Conservation (phyloP, 2,888 invertebrate species). For the Ditula angustiorana region DNA sequence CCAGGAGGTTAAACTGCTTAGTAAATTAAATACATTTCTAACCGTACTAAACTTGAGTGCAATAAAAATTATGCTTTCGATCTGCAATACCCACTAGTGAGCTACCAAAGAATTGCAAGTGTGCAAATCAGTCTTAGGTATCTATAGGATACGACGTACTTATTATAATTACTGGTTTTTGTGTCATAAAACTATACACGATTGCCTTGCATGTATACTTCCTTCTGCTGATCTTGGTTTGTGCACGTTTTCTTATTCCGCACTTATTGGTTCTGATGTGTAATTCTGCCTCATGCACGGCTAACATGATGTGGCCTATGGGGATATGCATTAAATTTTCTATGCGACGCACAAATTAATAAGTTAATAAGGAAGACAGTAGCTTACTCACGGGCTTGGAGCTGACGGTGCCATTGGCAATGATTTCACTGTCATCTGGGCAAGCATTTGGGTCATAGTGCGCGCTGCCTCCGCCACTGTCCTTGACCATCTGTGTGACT, state of each 20-base stretch:
- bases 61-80: too few species aligned
- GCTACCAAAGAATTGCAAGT: too few species aligned
- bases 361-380: not conserved
- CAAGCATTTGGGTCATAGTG: slow-evolving; percentile 73
- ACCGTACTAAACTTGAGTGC: too few species aligned
- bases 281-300: not conserved
- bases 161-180: not conserved
- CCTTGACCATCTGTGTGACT: slow-evolving; percentile 88
- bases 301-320: too few species aligned
- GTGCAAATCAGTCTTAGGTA: too few species aligned
- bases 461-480: slow-evolving; percentile 64
- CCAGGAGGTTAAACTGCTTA: too few species aligned
- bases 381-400: slow-evolving; percentile 70
- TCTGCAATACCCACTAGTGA: too few species aligned
- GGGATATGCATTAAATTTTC: too few species aligned
- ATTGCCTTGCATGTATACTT: not conserved
- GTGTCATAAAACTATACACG: not conserved
- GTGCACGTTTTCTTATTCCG: not conserved
- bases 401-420: slow-evolving; percentile 69
- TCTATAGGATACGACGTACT: not conserved
- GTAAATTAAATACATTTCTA: too few species aligned
- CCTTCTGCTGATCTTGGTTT: not conserved
- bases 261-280: too few species aligned
- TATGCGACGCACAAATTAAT: too few species aligned
- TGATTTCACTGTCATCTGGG: slow-evolving; percentile 67